Conservation (phyloP, 2,113 vertebrate genomes). For the Hippolais icterina region DNA sequence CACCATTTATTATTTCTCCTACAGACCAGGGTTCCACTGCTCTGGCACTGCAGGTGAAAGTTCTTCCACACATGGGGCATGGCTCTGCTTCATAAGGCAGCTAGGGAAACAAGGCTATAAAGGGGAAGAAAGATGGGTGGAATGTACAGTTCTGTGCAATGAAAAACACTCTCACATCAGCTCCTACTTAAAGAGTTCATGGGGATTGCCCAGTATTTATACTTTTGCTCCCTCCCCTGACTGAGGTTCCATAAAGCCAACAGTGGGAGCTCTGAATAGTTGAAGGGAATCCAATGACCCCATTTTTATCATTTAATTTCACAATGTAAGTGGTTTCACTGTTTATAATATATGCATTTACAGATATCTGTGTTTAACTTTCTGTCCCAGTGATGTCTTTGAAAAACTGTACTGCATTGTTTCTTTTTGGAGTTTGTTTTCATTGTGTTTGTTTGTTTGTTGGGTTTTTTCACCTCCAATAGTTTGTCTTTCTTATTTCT, state of each 20-base stretch:
- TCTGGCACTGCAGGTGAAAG: neutral
- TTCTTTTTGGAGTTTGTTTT: neutral
- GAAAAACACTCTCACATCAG: neutral
- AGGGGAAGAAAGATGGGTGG: neutral
- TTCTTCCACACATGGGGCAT: accelerated
- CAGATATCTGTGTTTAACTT: neutral
- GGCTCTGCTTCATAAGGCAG: neutral
- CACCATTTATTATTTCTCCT: neutral
- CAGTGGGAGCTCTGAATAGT: neutral
- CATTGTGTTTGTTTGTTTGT: neutral
- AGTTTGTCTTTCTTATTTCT: neutral
- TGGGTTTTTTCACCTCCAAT: accelerated
- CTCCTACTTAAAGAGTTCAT: neutral
- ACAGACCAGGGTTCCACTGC: neutral
- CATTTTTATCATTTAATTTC: neutral
- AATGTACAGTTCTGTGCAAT: neutral
- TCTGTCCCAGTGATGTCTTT: neutral
- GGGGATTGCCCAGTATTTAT: neutral
- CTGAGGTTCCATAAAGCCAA: neutral
- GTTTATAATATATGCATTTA: neutral
- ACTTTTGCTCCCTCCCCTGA: neutral
- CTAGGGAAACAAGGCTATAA: neutral
- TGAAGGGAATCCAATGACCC: neutral
- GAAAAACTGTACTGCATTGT: neutral
- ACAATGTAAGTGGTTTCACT: neutral